These are phyloP conservation scores for Caenorhabditis angaria DNA, from an alignment of 2,888 invertebrate species.

Conservation along the genomic window DNA sequence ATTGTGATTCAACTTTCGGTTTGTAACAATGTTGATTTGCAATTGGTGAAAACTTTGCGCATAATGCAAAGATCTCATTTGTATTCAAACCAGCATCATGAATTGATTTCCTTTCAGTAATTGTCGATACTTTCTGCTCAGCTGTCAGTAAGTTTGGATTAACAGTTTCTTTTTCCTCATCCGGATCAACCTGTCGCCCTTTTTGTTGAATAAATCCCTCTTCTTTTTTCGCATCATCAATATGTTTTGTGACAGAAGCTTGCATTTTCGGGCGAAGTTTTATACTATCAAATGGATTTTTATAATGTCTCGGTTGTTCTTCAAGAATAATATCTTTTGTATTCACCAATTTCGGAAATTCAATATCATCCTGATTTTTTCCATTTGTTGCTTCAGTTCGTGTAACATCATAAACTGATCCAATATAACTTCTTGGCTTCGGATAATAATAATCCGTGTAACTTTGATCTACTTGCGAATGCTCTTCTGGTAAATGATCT, in stretches of 20 bases:
- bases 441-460: constrained; percentile 47
- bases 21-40: constrained; percentile 62
- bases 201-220: constrained; percentile 47
- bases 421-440: constrained; percentile 31
- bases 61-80: constrained; percentile 49
- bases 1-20: constrained; percentile 53
- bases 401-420: constrained; percentile 25
- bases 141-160: constrained; percentile 23
- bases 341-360: constrained; percentile 30
- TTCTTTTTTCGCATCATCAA: constrained; percentile 3
- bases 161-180: constrained; percentile 21
- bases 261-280: constrained; percentile 20
- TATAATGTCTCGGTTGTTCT: constrained; percentile 11
- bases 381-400: constrained; percentile 11
- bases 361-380: constrained; percentile 23
- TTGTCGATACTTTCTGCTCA: constrained; percentile 30
- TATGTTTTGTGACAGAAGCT: constrained; percentile 19
- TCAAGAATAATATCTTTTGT: neutral
- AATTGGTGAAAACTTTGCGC: constrained; percentile 55
- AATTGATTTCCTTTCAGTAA: constrained; percentile 38
- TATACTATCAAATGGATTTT: constrained; percentile 35
- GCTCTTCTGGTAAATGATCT: constrained; percentile 19
- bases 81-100: constrained; percentile 44
- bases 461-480: constrained; percentile 45
- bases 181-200: constrained; percentile 40